Evolutionary conservation across 2,888 invertebrate genomes (phyloP), one percentile per base, ranked within the genome.

Genomic region (Dioctria rufipes): DNA sequence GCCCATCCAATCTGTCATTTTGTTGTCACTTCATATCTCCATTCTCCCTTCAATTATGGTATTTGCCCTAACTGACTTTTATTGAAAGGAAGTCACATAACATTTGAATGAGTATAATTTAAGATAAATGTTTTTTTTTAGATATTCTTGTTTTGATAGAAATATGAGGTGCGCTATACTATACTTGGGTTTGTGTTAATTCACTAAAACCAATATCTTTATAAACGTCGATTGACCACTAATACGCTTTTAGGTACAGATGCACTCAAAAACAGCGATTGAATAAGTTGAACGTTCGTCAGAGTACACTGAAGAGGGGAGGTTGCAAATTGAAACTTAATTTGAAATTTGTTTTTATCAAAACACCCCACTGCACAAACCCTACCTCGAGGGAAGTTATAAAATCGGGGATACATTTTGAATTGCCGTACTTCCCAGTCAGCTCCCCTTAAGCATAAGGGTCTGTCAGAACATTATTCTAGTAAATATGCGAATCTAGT

Each of bases 321-420:
- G 81, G 81, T 81, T 80, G 78, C 83, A 84, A 84, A 84, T 84
- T 84, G 84, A 84, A 84, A 84, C 83, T 83, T 84, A 84, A 84
- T 84, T 84, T 84, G 81, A 83, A 84, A 84, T 83, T 84, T 84
- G 84, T 83, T 84, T 84, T 83, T 84, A 84, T 84, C 84, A 84
- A 84, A 84, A 84, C 83, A 84, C 82, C 83, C 84, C 25, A 82
- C 80, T 80, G 42, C 60, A 66, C 40, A 2, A 25, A 77, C 80
- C 80, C 73, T 82, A 82, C 71, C 75, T 81, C 80, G 77, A 80
- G 81, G 80, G 69, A 81, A 81, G 67, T 80, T 80, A 66, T 81
- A 77, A 79, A 83, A 60, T 60, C 81, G 81, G 80, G 25, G 25
- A 81, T 80, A 82, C 81, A 79, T 79, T 83, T 82, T 80, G 80